Base-by-base conservation (phyloP, 2,888 invertebrate genomes). In the Xanthia togata region DNA sequence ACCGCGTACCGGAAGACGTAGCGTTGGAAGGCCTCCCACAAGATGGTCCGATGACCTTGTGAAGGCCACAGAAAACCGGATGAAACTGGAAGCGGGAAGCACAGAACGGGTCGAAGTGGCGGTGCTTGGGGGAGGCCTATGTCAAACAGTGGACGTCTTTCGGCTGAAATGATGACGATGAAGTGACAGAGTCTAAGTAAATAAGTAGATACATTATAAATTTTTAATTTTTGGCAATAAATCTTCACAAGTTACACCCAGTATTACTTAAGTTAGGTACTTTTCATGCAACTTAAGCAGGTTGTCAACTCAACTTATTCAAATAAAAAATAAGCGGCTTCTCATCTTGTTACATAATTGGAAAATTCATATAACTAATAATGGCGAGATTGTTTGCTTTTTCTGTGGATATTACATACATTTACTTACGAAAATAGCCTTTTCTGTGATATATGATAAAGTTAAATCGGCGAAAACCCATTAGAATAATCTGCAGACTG, bases 231-330 rank as follows among this genome's bases (percentile, higher is more conserved):
- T 59, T 47, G 14, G 26, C 23, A 1, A 76, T 55, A 60, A 64
- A 69, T 60, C 69, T 69, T 81, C 23, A 50, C n/a, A 69, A 47
- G 9, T 71, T 3, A 47, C 47, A 63, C 14, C 31, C n/a, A 81
- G 35, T 53, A 65, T 26, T 57, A 44, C 26, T 23, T 17, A 50
- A 35, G 20, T 74, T 57, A 4, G 38, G 38, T 38, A 35, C 20
- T 79, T 14, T n/a, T 73, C 20, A 20, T 38, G 68, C 5, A 20
- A 47, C 4, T 26, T 38, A 71, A 68, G 62, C 70, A 47, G 44
- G 38, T n/a, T n/a, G n/a, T n/a, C n/a, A n/a, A n/a, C 55, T 77
- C 78, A 38, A 57, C 71, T 71, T 83, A 83, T 83, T 77, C 2
- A 64, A 77, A 71, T 59, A 57, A 67, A 68, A 55, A 64, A 76